Evolutionary conservation across 1,140 invertebrate species (phyloP), one percentile per base, ranked within the genome.

Genomic region (Halotydeus destructor): DNA sequence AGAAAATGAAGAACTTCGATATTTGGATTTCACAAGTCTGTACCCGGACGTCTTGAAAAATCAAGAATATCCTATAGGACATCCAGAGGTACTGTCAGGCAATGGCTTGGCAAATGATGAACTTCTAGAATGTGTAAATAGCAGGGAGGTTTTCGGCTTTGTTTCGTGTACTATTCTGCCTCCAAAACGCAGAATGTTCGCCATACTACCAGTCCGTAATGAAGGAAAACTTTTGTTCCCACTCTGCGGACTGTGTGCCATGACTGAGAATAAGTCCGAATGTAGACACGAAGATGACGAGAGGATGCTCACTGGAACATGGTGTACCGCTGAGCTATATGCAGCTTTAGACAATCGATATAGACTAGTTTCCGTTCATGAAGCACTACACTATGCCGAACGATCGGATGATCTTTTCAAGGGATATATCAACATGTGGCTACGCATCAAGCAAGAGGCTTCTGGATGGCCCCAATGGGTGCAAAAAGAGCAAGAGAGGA

Each of bases 391-490:
- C 37, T 44, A n/a, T 11, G 4, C 5, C 5, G 21, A 33, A 41
- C 14, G 19, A 33, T 5, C 14, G 19, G 31, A 19, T 5, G 36
- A 19, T 22, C 23, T 38, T 4, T 38, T 38, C 19, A 5, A 3
- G 11, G 16, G 3, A 25, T 38, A 14, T 18, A 38, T 38, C 3
- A n/a, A 22, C 19, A 38, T 14, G 19, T 38, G 36, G 36, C 36
- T 38, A 3, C 12, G 19, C 4, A 4, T 22, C 3, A 38, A 38
- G 19, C 12, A 14, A 14, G 36, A 38, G 23, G 36, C 36, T 11
- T 45, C 37, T 27, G 47, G 45, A n/a, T 52, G 48, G 42, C 56
- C 54, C 0, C 23, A 34, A 3, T 35, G 48, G 16, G 59, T 54
- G 44, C 32, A 34, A 14, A 51, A 49, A 6, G 45, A 50, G 8